phyloP scores from a whole-genome alignment of 23 tunicate genomes.

The Clavelina lepadiformis region DNA sequence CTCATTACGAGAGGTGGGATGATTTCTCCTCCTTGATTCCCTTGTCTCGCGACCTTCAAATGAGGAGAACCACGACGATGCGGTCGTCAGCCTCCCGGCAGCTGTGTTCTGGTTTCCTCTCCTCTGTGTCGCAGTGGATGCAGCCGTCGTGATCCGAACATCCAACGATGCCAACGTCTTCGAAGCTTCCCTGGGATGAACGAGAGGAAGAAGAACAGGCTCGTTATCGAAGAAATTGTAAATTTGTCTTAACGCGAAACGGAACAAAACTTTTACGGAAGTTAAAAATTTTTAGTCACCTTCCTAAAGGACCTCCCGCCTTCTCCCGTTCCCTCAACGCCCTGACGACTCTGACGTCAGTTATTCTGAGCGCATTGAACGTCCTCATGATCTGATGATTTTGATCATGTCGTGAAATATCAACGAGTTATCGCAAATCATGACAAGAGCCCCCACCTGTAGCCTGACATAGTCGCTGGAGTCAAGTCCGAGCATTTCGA shows the following conservation, averaged over 20 bases:
- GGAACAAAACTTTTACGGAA: too few species aligned
- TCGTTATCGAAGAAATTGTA: not conserved
- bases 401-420: too few species aligned
- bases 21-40: conserved; percentile 11
- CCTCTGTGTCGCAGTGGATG: conserved; percentile 1
- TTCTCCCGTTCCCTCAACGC: conserved; percentile 75
- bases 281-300: too few species aligned
- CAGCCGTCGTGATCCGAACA: conserved; percentile 45
- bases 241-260: not conserved
- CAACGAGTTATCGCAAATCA: not conserved
- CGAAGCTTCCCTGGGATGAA: conserved; percentile 38
- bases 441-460: conserved; percentile 29
- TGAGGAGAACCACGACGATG: conserved; percentile 33
- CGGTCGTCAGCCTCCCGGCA: conserved; percentile 15
- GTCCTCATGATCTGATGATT: conserved; percentile 73
- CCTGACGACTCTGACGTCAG: conserved; percentile 76
- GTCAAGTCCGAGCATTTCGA: conserved; percentile 86
- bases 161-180: conserved; percentile 37
- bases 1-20: conserved; percentile 1
- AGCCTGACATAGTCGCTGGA: conserved; percentile 85
- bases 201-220: not conserved
- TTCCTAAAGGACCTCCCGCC: conserved; percentile 57
- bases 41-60: conserved; percentile 10
- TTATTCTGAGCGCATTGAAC: conserved; percentile 61
- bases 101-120: not conserved